Evolutionary conservation across 2,797 vertebrate species (phyloP), one percentile per base, ranked within the genome.

Genomic region (Silurus lanzhouensis): DNA sequence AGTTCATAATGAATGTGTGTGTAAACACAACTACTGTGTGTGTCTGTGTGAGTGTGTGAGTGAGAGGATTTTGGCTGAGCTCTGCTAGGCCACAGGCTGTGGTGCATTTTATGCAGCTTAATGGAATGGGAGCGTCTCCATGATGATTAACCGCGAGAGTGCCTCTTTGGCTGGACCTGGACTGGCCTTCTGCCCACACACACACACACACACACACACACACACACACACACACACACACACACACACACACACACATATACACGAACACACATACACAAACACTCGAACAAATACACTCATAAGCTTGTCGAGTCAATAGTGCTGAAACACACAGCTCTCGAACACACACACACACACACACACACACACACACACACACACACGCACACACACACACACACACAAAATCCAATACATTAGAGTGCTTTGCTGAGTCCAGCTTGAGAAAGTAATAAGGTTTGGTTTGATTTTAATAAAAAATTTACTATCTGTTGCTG

Each of bases 61-160:
- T 17, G 61, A 12, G 44, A 52, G 25, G 74, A 83, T 86, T 22
- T 86, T 83, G 38, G 0, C 68, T 72, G 52, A 82, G 78, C 71
- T 84, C 66, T 72, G 67, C 76, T 87, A 80, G 60, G 78, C 78
- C 78, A 80, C 78, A 80, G 82, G 84, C 83, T 83, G 70, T 67
- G 82, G 60, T 76, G 46, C 79, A 75, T 82, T 79, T 66, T 86
- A 80, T 88, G 83, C 86, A 81, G 87, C 81, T 79, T 85, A 88
- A 88, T 89, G 87, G 86, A 88, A 88, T 86, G 80, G 86, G 74
- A 89, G 88, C 83, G 75, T 83, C 76, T 85, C 71, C 38, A 72
- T 64, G 77, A 84, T 85, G 88, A 86, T 90, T 89, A 89, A 90
- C 83, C 83, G 83, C 82, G 61, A 89, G 85, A 86, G 84, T 82